phyloP scores from a whole-genome alignment of 2,888 invertebrate species.

The Zaprionus obscuricornis region DNA sequence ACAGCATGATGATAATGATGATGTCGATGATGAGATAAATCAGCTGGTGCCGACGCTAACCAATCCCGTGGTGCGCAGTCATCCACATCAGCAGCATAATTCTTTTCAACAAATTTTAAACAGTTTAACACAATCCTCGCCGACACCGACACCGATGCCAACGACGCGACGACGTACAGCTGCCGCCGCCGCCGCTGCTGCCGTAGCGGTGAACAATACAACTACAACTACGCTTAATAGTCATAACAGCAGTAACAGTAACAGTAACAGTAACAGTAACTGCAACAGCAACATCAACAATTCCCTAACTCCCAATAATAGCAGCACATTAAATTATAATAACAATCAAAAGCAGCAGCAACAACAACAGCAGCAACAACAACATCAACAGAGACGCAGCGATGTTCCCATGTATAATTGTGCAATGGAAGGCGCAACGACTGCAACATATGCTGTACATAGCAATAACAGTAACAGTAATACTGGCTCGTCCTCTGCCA shows the following conservation, averaged over 20 bases:
- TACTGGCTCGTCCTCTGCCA: conserved; percentile 50
- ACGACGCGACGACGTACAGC: conserved; percentile 47
- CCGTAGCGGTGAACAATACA: conserved; percentile 46
- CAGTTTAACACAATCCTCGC: conserved; percentile 60
- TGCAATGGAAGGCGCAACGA: conserved; percentile 78
- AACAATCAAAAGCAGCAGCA: conserved; percentile 46
- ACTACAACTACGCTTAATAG: conserved; percentile 60
- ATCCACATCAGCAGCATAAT: conserved; percentile 20
- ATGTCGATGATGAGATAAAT: conserved; percentile 62
- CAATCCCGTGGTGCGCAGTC: conserved; percentile 58
- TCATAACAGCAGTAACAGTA: conserved; percentile 53
- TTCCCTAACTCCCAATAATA: conserved; percentile 51
- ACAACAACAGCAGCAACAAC: conserved; percentile 16
- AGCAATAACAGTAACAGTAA: conserved; percentile 33
- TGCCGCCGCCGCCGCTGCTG: conserved; percentile 41
- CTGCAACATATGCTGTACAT: conserved; percentile 38
- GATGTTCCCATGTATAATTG: conserved; percentile 82
- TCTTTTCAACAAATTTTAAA: conserved; percentile 71
- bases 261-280: conserved; percentile 28
- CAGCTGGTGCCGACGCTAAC: conserved; percentile 69
- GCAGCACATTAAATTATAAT: conserved; percentile 64
- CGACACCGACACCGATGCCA: conserved; percentile 37
- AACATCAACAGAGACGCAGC: conserved; percentile 67
- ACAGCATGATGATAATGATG: conserved; percentile 44
- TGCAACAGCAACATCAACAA: conserved; percentile 41